Evolutionary conservation across 2,113 vertebrate genomes (phyloP).

Genomic region (Antidorcas marsupialis): DNA sequence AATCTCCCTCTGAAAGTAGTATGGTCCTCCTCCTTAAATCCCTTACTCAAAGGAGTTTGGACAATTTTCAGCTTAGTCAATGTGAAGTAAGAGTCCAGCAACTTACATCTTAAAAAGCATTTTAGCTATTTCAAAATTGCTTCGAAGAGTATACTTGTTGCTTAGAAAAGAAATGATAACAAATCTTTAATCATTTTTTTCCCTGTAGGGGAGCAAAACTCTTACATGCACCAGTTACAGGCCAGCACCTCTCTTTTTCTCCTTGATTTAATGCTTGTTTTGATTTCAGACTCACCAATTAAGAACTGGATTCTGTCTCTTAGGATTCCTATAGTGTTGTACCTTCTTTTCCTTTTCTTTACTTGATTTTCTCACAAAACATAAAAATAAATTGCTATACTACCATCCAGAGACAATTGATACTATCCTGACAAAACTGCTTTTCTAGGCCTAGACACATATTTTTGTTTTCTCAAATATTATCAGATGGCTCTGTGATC

Average conservation of each 20-base stretch:
- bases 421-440: neutral
- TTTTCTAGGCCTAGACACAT: neutral
- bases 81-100: conserved; percentile 28
- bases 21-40: conserved; percentile 29
- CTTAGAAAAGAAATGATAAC: conserved; percentile 49
- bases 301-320: neutral
- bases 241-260: neutral
- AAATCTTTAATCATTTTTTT: conserved; percentile 8
- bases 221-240: neutral
- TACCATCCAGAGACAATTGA: neutral
- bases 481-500: neutral
- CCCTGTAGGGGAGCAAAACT: neutral
- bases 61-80: conserved; percentile 44
- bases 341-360: neutral
- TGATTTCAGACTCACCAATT: conserved; percentile 14
- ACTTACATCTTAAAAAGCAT: conserved; percentile 35
- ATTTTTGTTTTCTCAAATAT: neutral
- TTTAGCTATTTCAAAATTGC: conserved; percentile 43
- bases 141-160: neutral
- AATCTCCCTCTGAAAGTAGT: conserved; percentile 39
- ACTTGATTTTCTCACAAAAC: neutral
- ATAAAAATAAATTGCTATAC: neutral
- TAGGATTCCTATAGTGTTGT: neutral
- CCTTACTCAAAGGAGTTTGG: conserved; percentile 36
- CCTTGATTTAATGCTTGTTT: conserved; percentile 1